These are phyloP conservation scores for Odontamblyopus rebecca DNA, from an alignment of 2,797 vertebrate species.

Conservation along the genomic window DNA sequence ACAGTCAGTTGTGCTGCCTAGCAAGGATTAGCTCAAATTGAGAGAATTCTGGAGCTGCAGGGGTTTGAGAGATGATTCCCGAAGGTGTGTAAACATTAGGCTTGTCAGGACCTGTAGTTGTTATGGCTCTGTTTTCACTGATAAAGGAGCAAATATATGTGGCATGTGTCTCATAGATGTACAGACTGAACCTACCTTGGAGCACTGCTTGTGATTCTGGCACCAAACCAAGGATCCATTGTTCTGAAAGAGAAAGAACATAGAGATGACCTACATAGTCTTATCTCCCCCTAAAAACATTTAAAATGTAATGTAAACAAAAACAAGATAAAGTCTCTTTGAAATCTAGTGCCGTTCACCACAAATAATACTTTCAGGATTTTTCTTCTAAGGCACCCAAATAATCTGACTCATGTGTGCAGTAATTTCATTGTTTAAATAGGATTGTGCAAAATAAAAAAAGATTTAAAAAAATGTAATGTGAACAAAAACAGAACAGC, in stretches of 20 bases:
- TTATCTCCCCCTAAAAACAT: neutral
- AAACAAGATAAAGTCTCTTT: neutral
- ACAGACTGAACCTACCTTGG: slow-evolving; percentile 84
- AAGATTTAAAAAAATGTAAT: neutral
- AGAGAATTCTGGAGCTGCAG: slow-evolving; percentile 12
- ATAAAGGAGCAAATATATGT: slow-evolving; percentile 59
- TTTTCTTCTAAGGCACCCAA: neutral
- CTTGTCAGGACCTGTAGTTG: slow-evolving; percentile 56
- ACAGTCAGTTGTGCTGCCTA: slow-evolving; percentile 23
- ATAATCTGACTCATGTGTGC: neutral
- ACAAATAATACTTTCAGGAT: neutral
- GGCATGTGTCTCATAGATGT: slow-evolving; percentile 48
- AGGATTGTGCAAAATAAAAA: neutral
- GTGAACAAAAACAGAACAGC: neutral
- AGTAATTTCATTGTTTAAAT: neutral
- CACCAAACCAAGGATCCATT: slow-evolving; percentile 96
- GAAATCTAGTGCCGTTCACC: neutral
- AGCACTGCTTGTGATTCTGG: slow-evolving; percentile 97
- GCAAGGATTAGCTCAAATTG: slow-evolving; percentile 19
- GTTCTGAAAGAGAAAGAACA: slow-evolving; percentile 79
- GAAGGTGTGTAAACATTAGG: slow-evolving; percentile 52
- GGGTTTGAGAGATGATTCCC: slow-evolving; percentile 32
- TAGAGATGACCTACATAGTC: slow-evolving; percentile 9
- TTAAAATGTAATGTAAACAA: neutral
- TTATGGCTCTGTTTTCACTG: slow-evolving; percentile 55